Conservation (phyloP, 2,797 vertebrate genomes). For the Pseudopleuronectes americanus region DNA sequence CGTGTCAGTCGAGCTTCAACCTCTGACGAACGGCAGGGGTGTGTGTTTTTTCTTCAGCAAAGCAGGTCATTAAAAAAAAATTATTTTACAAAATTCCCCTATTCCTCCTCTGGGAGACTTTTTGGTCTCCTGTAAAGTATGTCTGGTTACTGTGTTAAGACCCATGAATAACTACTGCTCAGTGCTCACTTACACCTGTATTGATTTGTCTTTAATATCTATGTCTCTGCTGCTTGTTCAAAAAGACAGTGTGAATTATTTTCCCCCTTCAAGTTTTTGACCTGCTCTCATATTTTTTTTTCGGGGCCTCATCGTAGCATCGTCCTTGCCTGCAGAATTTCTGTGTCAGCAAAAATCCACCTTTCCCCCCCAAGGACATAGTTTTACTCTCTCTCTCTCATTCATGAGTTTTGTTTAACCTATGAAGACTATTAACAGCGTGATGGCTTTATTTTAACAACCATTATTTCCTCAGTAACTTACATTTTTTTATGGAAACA, state of each 20-base stretch:
- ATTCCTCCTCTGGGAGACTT: slow-evolving; percentile 53
- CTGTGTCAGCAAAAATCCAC: slow-evolving; percentile 45
- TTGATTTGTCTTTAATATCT: slow-evolving; percentile 66
- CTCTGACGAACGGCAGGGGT: slow-evolving; percentile 65
- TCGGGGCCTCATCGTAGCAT: slow-evolving; percentile 71
- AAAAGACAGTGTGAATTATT: slow-evolving; percentile 45
- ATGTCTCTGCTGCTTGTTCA: slow-evolving; percentile 75
- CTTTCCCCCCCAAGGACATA: slow-evolving; percentile 40
- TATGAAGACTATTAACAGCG: slow-evolving; percentile 64
- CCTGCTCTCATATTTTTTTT: slow-evolving; percentile 68
- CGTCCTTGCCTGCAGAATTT: slow-evolving; percentile 47
- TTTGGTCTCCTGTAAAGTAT: slow-evolving; percentile 61
- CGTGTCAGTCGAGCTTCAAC: slow-evolving; percentile 68
- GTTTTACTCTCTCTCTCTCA: slow-evolving; percentile 47
- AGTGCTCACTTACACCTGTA: slow-evolving; percentile 59
- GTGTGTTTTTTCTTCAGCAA: slow-evolving; percentile 70
- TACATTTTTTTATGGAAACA: slow-evolving; percentile 50
- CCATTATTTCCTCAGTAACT: slow-evolving; percentile 60
- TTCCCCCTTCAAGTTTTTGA: slow-evolving; percentile 39
- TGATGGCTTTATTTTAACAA: slow-evolving; percentile 71
- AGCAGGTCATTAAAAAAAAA: slow-evolving; percentile 82
- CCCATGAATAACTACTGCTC: slow-evolving; percentile 68
- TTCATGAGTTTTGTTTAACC: slow-evolving; percentile 61
- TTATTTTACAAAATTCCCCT: slow-evolving; percentile 76
- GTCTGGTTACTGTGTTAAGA: slow-evolving; percentile 70